Evolutionary conservation across 1,140 invertebrate genomes (phyloP).

Genomic region (Asbolus verrucosus): DNA sequence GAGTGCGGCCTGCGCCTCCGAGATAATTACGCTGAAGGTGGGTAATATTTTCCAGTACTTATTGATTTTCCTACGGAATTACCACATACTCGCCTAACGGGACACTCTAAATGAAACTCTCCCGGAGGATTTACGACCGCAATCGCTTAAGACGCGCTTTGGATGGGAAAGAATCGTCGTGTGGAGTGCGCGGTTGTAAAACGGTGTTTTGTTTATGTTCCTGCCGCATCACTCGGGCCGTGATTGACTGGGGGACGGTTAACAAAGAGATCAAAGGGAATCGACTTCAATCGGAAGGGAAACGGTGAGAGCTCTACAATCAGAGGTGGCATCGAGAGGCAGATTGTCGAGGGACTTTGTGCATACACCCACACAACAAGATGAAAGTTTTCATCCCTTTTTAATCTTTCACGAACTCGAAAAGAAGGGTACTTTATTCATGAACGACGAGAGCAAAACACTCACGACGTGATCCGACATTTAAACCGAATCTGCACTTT

Average conservation of each 20-base stretch:
- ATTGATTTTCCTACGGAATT: conserved; percentile 32
- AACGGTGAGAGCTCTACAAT: conserved; percentile 27
- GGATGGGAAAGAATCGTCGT: not conserved
- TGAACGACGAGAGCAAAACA: too few species aligned
- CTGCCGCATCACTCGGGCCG: not conserved
- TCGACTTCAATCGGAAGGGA: conserved; percentile 16
- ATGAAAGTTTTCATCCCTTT: too few species aligned
- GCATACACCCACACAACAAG: too few species aligned
- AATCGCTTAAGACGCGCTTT: conserved; percentile 2
- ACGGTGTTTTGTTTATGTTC: conserved; percentile 23
- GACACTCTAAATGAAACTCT: conserved; percentile 13
- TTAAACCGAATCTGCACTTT: too few species aligned
- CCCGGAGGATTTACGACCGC: conserved; percentile 1
- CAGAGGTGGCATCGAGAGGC: conserved; percentile 25
- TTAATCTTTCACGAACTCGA: too few species aligned
- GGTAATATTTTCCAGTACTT: conserved; percentile 42
- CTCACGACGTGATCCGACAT: too few species aligned
- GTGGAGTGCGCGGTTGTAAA: too few species aligned
- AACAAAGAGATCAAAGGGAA: conserved; percentile 26
- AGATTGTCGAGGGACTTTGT: too few species aligned
- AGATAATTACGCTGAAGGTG: conserved; percentile 41
- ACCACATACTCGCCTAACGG: conserved; percentile 26
- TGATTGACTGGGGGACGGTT: not conserved
- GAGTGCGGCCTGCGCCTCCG: conserved; percentile 13
- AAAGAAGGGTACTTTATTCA: too few species aligned